Base-by-base conservation (phyloP, 2,888 invertebrate genomes). In the Heliconius charithonia region DNA sequence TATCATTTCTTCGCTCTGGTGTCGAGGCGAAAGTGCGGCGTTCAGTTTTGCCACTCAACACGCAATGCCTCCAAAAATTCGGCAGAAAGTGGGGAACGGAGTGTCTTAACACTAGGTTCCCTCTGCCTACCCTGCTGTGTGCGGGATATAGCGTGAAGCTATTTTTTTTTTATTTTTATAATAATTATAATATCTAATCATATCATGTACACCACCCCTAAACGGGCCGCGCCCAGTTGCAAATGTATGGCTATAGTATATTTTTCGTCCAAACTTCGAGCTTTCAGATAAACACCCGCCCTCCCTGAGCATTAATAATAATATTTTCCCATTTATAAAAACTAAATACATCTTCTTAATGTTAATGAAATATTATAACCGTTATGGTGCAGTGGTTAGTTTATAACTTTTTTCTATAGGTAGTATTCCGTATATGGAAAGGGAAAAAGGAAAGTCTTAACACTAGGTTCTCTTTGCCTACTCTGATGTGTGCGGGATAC, bases 201-300 rank as follows among this genome's bases (percentile, higher is more conserved):
- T 19, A 41, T 10, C 62, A 76, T 89, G 84, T 87, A 84, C 66
- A 81, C 88, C 16, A 32, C 25, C 81, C 89, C 77, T 89, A 83
- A 88, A 63, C 66, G 74, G 77, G 81, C 81, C 81, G 82, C 86
- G 87, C 88, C 87, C 89, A 87, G 87, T 88, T 84, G 83, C 84
- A 86, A 90, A 88, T 88, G 86, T 86, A 87, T 87, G 86, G 86
- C 88, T 87, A 87, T 88, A 92, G 88, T 87, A 87, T 88, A 92
- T 93, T 93, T 93, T 93, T 92, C 91, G 91, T 89, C 87, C 86
- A 84, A 90, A 92, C 92, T 92, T 91, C 91, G 90, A 91, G 92
- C 92, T 93, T 92, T 92, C 89, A 91, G 92, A 92, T 93, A 89
- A 37, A 91, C 90, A 90, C 81, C 79, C 76, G 71, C 80, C 73